A percentile compares a stretch with the other conserved stretches of the same genome.
phyloP scores from a whole-genome alignment of 2,797 vertebrate genomes.

The Acrossocheilus fasciatus region DNA sequence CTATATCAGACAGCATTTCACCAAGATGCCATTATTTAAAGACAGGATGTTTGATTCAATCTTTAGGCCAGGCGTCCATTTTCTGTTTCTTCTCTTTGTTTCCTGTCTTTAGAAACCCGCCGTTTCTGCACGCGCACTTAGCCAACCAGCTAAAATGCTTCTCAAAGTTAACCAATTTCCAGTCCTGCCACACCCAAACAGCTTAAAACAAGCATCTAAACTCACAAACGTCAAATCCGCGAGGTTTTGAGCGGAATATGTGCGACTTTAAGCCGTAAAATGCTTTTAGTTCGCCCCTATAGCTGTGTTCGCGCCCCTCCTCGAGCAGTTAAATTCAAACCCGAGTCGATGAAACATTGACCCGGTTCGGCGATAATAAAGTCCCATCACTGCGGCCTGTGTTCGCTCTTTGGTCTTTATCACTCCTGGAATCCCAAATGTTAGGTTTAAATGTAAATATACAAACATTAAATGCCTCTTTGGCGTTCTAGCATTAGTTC shows the following conservation, averaged over 20 bases:
- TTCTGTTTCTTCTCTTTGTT: slow-evolving; percentile 81
- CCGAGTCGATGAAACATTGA: slow-evolving; percentile 40
- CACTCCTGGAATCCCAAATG: neutral
- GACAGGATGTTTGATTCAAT: slow-evolving; percentile 65
- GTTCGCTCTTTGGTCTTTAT: neutral
- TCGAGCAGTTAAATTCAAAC: slow-evolving; percentile 55
- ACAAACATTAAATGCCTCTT: neutral
- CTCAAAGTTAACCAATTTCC: neutral
- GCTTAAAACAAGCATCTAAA: neutral
- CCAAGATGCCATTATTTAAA: slow-evolving; percentile 59
- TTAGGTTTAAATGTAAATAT: neutral
- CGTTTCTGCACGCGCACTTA: slow-evolving; percentile 62
- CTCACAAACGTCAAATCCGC: neutral
- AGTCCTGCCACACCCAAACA: neutral
- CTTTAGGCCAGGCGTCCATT: slow-evolving; percentile 80
- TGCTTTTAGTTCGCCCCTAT: neutral
- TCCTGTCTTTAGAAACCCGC: slow-evolving; percentile 79
- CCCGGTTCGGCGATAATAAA: slow-evolving; percentile 23
- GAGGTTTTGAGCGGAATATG: neutral
- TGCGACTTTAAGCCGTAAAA: neutral
- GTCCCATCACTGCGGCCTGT: slow-evolving; percentile 1
- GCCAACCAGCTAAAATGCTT: slow-evolving; percentile 44
- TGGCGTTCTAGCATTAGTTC: slow-evolving; percentile 30
- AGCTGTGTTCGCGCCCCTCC: slow-evolving; percentile 61
- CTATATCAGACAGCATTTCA: slow-evolving; percentile 49